Percentiles rank a stretch among this genome's conserved stretches.
Conservation (phyloP, 1,140 invertebrate species). For the Asobara japonica region DNA sequence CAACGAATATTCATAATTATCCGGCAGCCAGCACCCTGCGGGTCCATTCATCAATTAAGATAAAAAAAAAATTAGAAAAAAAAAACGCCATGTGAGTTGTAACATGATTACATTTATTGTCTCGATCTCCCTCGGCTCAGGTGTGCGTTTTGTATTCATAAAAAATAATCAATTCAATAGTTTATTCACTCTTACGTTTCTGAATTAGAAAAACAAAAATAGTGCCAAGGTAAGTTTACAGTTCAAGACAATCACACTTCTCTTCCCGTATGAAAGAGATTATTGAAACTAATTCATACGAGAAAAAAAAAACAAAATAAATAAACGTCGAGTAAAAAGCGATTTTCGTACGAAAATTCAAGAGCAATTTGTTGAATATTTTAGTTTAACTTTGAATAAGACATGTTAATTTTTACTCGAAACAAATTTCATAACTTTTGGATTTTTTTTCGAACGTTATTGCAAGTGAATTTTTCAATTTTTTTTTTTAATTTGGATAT, state of each 20-base stretch:
- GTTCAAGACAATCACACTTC: too few species aligned
- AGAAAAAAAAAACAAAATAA: too few species aligned
- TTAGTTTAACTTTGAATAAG: too few species aligned
- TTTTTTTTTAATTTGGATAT: too few species aligned
- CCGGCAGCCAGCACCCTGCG: constrained; percentile 63
- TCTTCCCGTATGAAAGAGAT: too few species aligned
- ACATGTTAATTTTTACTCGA: too few species aligned
- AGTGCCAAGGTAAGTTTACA: constrained; percentile 42
- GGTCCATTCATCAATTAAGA: constrained; percentile 43
- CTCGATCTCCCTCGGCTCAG: constrained; percentile 62
- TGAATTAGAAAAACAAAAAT: constrained; percentile 39
- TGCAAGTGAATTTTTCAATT: too few species aligned
- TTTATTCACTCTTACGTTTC: constrained; percentile 24
- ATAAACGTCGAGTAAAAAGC: too few species aligned
- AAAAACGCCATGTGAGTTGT: constrained; percentile 65
- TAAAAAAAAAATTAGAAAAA: constrained; percentile 65
- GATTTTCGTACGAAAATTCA: neutral
- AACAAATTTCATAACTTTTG: too few species aligned
- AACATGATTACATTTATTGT: constrained; percentile 68
- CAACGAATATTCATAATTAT: constrained; percentile 53
- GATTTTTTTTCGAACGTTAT: too few species aligned
- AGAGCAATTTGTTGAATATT: too few species aligned
- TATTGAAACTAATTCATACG: too few species aligned
- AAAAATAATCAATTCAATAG: constrained; percentile 41
- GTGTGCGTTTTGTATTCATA: constrained; percentile 51